Percentiles rank a stretch among this genome's conserved stretches.
Evolutionary conservation across 2,888 invertebrate genomes (phyloP).

Genomic region (Tethea ocularis): DNA sequence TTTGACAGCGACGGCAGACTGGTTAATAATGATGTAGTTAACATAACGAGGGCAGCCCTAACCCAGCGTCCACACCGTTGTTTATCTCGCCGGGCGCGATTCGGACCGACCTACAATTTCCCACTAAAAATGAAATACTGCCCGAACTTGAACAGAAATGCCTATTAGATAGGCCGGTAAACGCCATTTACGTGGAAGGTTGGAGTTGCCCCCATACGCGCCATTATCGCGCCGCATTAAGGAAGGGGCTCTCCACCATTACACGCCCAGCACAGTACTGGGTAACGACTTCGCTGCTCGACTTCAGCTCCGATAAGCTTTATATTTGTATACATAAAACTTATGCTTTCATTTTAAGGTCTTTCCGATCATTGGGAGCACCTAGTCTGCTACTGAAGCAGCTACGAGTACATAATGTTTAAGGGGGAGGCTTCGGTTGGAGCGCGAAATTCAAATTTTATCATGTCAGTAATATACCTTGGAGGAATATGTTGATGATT

Average conservation of each 20-base stretch:
- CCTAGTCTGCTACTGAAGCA: not conserved
- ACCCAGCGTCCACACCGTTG: not conserved
- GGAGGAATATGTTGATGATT: no score
- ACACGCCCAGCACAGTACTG: not conserved
- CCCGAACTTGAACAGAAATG: not conserved
- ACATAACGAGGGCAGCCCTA: not conserved
- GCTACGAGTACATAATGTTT: not conserved
- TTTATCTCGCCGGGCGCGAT: not conserved
- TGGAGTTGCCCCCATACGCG: not conserved
- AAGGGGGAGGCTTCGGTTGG: no score
- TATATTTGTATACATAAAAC: not conserved
- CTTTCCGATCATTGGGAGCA: not conserved
- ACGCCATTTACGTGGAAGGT: not conserved
- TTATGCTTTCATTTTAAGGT: not conserved
- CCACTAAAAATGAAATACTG: constrained; percentile 4
- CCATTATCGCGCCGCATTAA: not conserved
- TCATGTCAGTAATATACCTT: no score
- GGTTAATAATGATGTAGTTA: no score
- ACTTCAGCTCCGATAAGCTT: not conserved
- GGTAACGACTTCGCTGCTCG: not conserved
- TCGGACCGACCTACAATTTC: not conserved
- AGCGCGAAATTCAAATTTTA: no score
- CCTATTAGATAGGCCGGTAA: not conserved
- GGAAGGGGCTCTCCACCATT: not conserved
- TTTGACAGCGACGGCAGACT: no score